Conservation (phyloP, 2,888 invertebrate genomes). For the Acrobasis repandana region DNA sequence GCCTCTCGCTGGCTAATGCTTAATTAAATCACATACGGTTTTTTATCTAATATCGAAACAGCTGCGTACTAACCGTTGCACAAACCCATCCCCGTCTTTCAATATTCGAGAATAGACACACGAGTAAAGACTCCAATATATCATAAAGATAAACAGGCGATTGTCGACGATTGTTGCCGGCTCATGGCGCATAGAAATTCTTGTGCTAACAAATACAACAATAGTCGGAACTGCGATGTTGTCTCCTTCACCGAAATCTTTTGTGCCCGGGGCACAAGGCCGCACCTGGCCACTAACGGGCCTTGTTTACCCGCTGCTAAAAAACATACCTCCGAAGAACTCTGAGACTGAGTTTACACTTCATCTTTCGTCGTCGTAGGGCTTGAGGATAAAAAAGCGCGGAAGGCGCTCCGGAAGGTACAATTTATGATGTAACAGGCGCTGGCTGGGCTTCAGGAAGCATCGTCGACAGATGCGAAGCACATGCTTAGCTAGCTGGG, state of each 20-base stretch:
- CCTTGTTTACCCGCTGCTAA: slow-evolving; percentile 72
- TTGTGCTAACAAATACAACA: slow-evolving; percentile 69
- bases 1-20: slow-evolving; percentile 72
- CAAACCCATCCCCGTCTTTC: slow-evolving; percentile 42
- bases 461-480: slow-evolving; percentile 75
- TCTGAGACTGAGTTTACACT: not conserved
- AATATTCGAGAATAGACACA: slow-evolving; percentile 54
- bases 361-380: slow-evolving; percentile 47
- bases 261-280: slow-evolving; percentile 64
- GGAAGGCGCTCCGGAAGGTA: slow-evolving; percentile 77
- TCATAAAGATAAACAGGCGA: slow-evolving; percentile 67
- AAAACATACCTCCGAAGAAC: slow-evolving; percentile 66
- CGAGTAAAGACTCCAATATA: slow-evolving; percentile 64
- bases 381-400: slow-evolving; percentile 73
- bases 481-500: slow-evolving; percentile 71
- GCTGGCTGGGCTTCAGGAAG: slow-evolving; percentile 66
- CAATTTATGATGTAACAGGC: slow-evolving; percentile 77
- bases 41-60: slow-evolving; percentile 67
- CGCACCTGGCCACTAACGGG: slow-evolving; percentile 73
- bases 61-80: slow-evolving; percentile 56
- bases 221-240: slow-evolving; percentile 60
- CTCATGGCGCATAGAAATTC: slow-evolving; percentile 59
- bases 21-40: slow-evolving; percentile 79
- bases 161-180: slow-evolving; percentile 51
- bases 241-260: slow-evolving; percentile 76